Evolutionary conservation across 2,888 invertebrate genomes (phyloP).

Genomic region (Cerastis rubricosa): DNA sequence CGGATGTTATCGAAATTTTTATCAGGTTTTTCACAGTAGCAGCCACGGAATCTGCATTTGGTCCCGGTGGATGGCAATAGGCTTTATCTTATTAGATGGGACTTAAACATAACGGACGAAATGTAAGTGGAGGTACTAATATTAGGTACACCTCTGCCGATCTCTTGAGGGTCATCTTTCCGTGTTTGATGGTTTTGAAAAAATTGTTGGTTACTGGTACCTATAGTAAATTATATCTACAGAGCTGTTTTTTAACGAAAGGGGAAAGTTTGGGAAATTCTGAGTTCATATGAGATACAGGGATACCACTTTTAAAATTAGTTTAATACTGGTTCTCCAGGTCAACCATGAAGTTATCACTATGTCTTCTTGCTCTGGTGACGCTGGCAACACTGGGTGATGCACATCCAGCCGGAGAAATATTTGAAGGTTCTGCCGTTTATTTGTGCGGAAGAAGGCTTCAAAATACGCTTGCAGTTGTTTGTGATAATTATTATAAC

Average conservation of each 20-base stretch:
- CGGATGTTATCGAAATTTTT: too few relatives aligned
- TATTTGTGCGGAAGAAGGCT: background rate
- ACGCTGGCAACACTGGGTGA: background rate
- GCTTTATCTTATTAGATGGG: background rate
- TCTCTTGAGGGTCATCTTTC: too few relatives aligned
- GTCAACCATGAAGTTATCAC: background rate
- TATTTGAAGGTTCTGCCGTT: background rate
- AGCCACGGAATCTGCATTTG: background rate
- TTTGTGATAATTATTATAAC: background rate
- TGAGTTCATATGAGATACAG: too few relatives aligned
- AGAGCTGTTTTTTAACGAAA: too few relatives aligned
- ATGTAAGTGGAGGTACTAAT: background rate
- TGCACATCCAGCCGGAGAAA: background rate
- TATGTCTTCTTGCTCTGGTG: background rate
- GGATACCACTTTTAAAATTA: too few relatives aligned
- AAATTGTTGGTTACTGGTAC: too few relatives aligned
- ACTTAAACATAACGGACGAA: too few relatives aligned
- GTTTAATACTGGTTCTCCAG: background rate
- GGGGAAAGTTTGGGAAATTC: too few relatives aligned
- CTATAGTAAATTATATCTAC: too few relatives aligned
- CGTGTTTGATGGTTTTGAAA: too few relatives aligned
- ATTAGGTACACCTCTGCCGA: background rate
- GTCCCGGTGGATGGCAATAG: background rate
- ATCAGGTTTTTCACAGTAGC: too few relatives aligned
- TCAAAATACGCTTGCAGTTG: accelerated